Conservation (phyloP, 2,113 vertebrate genomes). For the Malurus elegans region DNA sequence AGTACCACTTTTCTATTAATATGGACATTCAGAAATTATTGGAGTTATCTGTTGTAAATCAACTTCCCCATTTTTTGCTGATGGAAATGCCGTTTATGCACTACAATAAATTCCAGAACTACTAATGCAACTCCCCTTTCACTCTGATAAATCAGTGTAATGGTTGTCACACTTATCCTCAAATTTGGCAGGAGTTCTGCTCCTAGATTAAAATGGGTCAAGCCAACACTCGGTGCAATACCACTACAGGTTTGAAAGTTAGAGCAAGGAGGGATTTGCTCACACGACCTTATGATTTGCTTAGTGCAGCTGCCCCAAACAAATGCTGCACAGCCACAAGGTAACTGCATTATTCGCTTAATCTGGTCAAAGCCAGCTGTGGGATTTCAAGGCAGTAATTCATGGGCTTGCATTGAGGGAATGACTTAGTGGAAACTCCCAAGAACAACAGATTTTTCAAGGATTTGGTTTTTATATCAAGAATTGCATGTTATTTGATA, state of each 20-base stretch:
- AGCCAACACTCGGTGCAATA: not conserved
- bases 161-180: not conserved
- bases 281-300: not conserved
- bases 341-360: not conserved
- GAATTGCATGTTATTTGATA: not conserved
- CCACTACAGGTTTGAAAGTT: not conserved
- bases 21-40: constrained; percentile 68
- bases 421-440: not conserved
- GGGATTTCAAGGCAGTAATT: not conserved
- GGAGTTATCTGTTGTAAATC: constrained; percentile 43
- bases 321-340: not conserved
- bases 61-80: constrained; percentile 28
- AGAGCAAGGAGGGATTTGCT: not conserved
- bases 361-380: not conserved
- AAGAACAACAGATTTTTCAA: not conserved
- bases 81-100: constrained; percentile 42
- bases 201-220: not conserved
- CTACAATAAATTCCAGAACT: constrained; percentile 22
- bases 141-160: constrained; percentile 33
- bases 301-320: not conserved
- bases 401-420: not conserved
- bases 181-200: not conserved
- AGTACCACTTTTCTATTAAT: constrained; percentile 54
- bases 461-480: not conserved
- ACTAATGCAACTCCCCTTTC: constrained; percentile 2